Base-by-base conservation (phyloP, 2,888 invertebrate species). In the Euclidia mi region DNA sequence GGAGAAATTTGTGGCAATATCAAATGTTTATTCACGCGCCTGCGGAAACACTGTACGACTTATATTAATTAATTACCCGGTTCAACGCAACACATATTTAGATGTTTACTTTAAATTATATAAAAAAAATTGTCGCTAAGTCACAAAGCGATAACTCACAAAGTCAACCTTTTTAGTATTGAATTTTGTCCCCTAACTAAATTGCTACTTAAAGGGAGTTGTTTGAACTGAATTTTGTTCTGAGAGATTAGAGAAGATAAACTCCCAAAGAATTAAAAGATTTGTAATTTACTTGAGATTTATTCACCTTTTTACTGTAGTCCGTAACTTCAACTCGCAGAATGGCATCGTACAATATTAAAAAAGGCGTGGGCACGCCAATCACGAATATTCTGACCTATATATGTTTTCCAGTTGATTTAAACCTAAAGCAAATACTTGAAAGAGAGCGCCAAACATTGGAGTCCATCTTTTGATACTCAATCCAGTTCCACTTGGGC, bases 181-280 rank as follows among this genome's bases (percentile, higher is more conserved):
- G 59, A 62, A 76, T 79, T 68, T 75, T 72, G 77, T 77, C 71
- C 77, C 65, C 58, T 75, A 79, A 84, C 78, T 72, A 80, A 85
- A 80, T 81, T 83, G 78, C 71, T 81, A 76, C 79, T 81, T 81
- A 78, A 76, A 66, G 65, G 47, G 77, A 82, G 74, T 85, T 86
- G 78, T 80, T 82, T 72, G 65, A 79, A 78, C 78, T 70, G 76
- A 80, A 81, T 80, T 80, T 76, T 73, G 72, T 78, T 78, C 62
- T 55, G 60, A 73, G 61, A 84, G n/a, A n/a, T n/a, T n/a, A n/a
- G n/a, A n/a, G 66, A 73, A 79, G 78, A 83, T 83, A 78, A 85
- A 78, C 75, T 77, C 69, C 44, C 29, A 20, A 59, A 65, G 77
- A 75, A 73, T 81, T 79, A 79, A 77, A 75, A 79, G 79, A 79